Evolutionary conservation across 2,113 vertebrate species (phyloP), one percentile per base, ranked within the genome.

Genomic region (Stomatorhinus ivindoensis): DNA sequence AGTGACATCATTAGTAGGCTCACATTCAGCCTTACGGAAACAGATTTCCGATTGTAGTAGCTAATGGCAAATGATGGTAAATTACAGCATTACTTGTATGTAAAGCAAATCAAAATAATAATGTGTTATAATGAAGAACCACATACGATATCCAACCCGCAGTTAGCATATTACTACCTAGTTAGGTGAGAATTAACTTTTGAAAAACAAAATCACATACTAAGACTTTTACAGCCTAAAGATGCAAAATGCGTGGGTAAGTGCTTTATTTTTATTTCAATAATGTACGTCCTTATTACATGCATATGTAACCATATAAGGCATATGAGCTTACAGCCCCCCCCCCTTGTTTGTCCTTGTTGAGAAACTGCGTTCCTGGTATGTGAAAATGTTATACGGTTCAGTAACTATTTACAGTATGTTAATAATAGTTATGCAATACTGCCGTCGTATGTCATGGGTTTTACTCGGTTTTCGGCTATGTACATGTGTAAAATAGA

Each of bases 281-380:
- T 17, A 7, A n/a, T 86, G 48, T 31, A 53, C 8, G 15, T 53
- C n/a, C 11, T 76, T 39, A 2, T 39, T 76, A 39, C 69, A 39
- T 35, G 69, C 31, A 76, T 76, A 39, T 39, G 13, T 89, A 84
- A 24, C 88, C 88, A 61, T 84, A 61, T 85, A 85, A 84, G 88
- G 88, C 39, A 0, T 39, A 39, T 17, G 19, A 39, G 24, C 2
- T 27, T n/a, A 15, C n/a, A 83, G 48, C 87, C 19, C 47, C 7
- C 48, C 9, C 3, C 19, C 24, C 42, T 27, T 27, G 9, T 84
- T n/a, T 19, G 17, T 48, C 24, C 55, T 47, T 42, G 21, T 42
- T 51, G n/a, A 53, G 47, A 42, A 19, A 39, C n/a, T 39, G 31
- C 76, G 48, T 27, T 55, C 73, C 50, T 19, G 88, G 76, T 89